Evolutionary conservation across 2,797 vertebrate species (phyloP), one percentile per base, ranked within the genome.

Genomic region (Coendou prehensilis): DNA sequence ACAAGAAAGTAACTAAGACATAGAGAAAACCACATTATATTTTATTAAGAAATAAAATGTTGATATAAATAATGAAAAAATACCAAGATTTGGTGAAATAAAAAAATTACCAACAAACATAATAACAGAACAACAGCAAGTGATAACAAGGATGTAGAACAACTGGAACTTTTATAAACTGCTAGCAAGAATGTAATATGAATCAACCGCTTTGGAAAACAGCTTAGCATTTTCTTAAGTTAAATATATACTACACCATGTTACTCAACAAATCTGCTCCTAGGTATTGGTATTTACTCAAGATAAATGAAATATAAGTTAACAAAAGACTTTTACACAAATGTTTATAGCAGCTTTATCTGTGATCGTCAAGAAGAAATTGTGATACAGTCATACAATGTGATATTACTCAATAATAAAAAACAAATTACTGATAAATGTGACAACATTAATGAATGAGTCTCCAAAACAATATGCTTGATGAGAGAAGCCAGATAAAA

Each of bases 61-160:
- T 41, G 33, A 26, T 83, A 45, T 78, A 86, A 86, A 92, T 88
- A 86, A 79, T 83, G 83, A 10, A 94, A n/a, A 10, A 90, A 23
- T 52, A 79, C 2, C 9, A 57, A 76, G 22, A 69, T 93, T 81
- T 56, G n/a, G 17, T 80, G 18, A 83, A 63, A 79, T 87, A 41
- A 85, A 45, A 45, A 89, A 30, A 41, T 75, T 71, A 69, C 33
- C 87, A 73, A 71, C 52, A 73, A 26, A 92, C 78, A 75, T 17
- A 87, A 33, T 47, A 85, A 71, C 57, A 83, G 47, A 64, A 30
- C 13, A 71, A 54, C 22, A 64, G 14, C 41, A 61, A 69, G 15
- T 75, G 1, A 52, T 71, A 23, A 4, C 9, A 30, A 91, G 10
- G 5, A 30, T 56, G 4, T 73, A 4, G 57, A 93, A 6, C 56